Evolutionary conservation across 2,797 vertebrate species (phyloP), one percentile per base, ranked within the genome.

Genomic region (Sphenopsis melanotis): DNA sequence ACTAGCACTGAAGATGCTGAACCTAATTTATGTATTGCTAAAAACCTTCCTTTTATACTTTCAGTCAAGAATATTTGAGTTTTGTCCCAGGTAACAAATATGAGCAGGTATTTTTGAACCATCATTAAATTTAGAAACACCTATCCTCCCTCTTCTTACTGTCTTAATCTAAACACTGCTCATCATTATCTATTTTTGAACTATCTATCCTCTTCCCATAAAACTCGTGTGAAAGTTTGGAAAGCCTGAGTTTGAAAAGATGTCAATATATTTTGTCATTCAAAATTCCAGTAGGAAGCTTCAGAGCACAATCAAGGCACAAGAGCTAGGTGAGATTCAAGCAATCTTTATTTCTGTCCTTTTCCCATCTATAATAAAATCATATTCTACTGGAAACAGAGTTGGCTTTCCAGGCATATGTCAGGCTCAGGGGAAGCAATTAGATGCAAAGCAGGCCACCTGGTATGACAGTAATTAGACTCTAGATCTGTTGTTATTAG

Each of bases 391-490:
- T 86, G n/a, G 84, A 96, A 95, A 85, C 36, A 87, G 47, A 77
- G 49, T 64, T 92, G 78, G 82, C 75, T 97, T 96, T 83, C 70
- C 68, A 95, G 50, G 63, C 66, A 80, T 17, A 68, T 91, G 56
- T 84, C 84, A 94, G 61, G 85, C 90, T 93, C 94, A 80, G 87
- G 94, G 94, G 95, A 96, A 87, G 87, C 65, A 96, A 96, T 94
- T 95, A 97, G 69, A 87, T 83, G 66, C 72, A 96, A 95, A 94
- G 56, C 87, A 90, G 66, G 57, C 82, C 87, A 97, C 93, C 90
- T 95, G 87, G 80, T 90, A 92, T 94, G 90, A 91, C 78, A 94
- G 81, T 93, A 96, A 96, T 97, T 95, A 96, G 91, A 69, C 52
- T 91, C 52, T 55, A 93, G 94, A 85, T 89, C 66, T 95, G 69